Evolutionary conservation across 2,888 invertebrate genomes (phyloP).

Genomic region (Diloba caeruleocephala): DNA sequence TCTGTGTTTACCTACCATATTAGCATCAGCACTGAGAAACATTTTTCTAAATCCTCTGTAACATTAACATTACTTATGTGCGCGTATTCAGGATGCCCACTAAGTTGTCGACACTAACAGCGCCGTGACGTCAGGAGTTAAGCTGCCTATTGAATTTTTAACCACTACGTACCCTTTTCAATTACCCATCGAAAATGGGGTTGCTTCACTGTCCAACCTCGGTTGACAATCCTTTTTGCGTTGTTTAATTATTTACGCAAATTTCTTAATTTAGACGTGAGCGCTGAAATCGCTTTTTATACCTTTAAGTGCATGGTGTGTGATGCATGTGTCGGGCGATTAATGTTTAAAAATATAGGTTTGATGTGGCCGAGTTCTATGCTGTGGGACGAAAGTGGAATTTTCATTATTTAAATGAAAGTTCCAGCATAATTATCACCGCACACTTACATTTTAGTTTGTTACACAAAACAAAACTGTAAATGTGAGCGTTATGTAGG

Average conservation of each 20-base stretch:
- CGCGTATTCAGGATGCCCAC: constrained; percentile 16
- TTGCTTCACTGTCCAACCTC: constrained; percentile 83
- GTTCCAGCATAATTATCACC: no score
- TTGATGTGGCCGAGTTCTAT: background rate
- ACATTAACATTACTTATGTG: no score
- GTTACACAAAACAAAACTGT: no score
- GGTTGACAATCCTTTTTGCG: constrained; percentile 88
- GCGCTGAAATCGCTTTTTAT: constrained; percentile 69
- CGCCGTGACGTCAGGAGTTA: constrained; percentile 69
- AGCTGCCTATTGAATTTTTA: constrained; percentile 84
- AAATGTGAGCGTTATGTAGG: no score
- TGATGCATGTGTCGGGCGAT: constrained; percentile 28
- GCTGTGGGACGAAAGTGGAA: no score
- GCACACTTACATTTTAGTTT: no score
- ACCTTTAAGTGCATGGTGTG: constrained; percentile 57
- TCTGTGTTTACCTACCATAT: no score
- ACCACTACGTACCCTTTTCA: constrained; percentile 85
- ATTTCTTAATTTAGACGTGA: constrained; percentile 86
- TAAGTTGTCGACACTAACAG: constrained; percentile 46
- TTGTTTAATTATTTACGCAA: constrained; percentile 84
- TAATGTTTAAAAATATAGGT: constrained; percentile 30
- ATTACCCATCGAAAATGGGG: constrained; percentile 86
- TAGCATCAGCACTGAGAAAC: no score
- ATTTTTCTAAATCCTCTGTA: no score
- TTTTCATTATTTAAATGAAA: no score